These are phyloP conservation scores for Knipowitschia caucasica DNA, from an alignment of 2,797 vertebrate genomes.

Conservation along the genomic window DNA sequence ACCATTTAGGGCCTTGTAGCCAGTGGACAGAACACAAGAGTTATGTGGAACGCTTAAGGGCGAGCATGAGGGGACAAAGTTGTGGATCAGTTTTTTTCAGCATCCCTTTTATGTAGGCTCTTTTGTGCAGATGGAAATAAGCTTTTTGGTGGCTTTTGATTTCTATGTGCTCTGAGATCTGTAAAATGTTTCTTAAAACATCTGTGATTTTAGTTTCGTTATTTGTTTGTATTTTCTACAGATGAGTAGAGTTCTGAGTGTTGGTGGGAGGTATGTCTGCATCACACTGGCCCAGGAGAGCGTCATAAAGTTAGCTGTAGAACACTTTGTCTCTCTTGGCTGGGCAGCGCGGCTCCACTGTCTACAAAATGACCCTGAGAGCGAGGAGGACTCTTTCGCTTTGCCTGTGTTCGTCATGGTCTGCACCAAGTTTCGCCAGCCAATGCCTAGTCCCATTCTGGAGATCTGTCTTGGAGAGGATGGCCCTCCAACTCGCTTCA, in stretches of 20 bases:
- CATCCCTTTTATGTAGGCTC: no score
- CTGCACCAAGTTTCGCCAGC: constrained; percentile 91
- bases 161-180: no score
- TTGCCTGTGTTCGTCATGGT: constrained; percentile 88
- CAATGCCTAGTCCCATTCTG: constrained; percentile 69
- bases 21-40: no score
- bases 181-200: no score
- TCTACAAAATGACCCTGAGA: constrained; percentile 64
- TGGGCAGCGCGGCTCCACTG: constrained; percentile 92
- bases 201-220: neutral
- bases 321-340: constrained; percentile 84
- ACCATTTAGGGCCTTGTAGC: no score
- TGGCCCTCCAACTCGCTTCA: constrained; percentile 72
- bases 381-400: constrained; percentile 75
- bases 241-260: constrained; percentile 83
- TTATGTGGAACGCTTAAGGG: no score
- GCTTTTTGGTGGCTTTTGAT: no score
- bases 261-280: constrained; percentile 92
- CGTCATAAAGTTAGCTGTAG: constrained; percentile 84
- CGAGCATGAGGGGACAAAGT: no score
- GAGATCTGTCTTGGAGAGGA: constrained; percentile 78
- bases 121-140: no score
- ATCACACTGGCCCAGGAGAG: constrained; percentile 91
- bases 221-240: constrained; percentile 33
- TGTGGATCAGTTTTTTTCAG: no score